Evolutionary conservation across 2,888 invertebrate species (phyloP).

Genomic region (Liodrosophila aerea): DNA sequence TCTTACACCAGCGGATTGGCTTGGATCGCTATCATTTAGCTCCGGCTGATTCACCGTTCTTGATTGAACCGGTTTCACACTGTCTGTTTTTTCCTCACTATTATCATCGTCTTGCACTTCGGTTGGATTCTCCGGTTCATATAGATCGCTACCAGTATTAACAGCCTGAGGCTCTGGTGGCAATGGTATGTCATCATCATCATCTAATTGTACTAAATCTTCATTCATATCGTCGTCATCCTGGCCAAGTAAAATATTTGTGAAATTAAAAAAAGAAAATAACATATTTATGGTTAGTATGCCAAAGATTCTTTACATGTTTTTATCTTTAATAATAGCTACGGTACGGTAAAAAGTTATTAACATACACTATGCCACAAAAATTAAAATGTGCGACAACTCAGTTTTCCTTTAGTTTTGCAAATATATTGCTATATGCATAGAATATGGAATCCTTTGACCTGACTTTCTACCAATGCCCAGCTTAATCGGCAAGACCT

Average conservation of each 20-base stretch:
- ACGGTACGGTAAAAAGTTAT: neutral
- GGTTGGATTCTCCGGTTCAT: constrained; percentile 82
- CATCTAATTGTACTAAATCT: constrained; percentile 82
- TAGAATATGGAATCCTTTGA: too few species aligned
- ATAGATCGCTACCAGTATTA: constrained; percentile 65
- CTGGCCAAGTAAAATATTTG: constrained; percentile 78
- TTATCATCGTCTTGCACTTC: constrained; percentile 47
- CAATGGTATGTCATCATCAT: constrained; percentile 81
- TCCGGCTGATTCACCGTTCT: neutral
- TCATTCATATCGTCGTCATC: constrained; percentile 83
- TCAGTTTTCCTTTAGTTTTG: too few species aligned
- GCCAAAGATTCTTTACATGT: constrained; percentile 56
- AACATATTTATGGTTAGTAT: constrained; percentile 80
- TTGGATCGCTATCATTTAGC: constrained; percentile 24
- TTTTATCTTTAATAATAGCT: constrained; percentile 1
- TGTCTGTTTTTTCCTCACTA: constrained; percentile 22
- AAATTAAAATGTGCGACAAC: neutral
- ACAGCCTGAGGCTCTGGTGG: constrained; percentile 70
- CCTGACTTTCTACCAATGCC: too few species aligned
- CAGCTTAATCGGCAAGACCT: too few species aligned
- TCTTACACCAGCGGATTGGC: constrained; percentile 2
- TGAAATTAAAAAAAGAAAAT: constrained; percentile 82
- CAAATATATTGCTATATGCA: too few species aligned
- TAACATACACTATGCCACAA: neutral
- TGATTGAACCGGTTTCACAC: constrained; percentile 9